These are phyloP conservation scores for Morpho deidamia DNA, from an alignment of 2,888 invertebrate species.

Conservation along the genomic window DNA sequence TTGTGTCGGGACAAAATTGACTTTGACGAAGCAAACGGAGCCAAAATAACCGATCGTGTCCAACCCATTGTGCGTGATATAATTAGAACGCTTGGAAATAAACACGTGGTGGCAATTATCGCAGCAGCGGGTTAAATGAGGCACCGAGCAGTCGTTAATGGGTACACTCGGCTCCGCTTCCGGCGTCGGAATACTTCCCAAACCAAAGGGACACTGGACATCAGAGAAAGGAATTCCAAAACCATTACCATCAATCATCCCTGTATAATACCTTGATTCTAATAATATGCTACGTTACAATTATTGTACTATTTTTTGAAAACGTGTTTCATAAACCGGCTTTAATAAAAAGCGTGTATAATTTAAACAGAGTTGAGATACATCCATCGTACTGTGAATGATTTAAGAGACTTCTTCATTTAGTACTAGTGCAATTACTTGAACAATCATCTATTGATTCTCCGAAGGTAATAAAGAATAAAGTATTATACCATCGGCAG, in stretches of 20 bases:
- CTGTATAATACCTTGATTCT: slow-evolving; percentile 10
- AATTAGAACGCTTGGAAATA: slow-evolving; percentile 73
- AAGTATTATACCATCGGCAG: slow-evolving; percentile 31
- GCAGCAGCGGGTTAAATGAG: slow-evolving; percentile 75
- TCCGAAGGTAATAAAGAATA: slow-evolving; percentile 30
- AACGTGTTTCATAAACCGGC: slow-evolving; percentile 8
- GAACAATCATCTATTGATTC: slow-evolving; percentile 34
- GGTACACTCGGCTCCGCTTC: slow-evolving; percentile 57
- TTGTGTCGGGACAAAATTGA: slow-evolving; percentile 67
- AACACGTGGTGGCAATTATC: slow-evolving; percentile 78
- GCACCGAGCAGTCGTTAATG: slow-evolving; percentile 73
- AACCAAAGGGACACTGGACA: slow-evolving; percentile 18
- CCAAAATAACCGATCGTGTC: slow-evolving; percentile 74
- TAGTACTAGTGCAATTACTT: slow-evolving; percentile 24
- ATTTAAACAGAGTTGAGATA: slow-evolving; percentile 33
- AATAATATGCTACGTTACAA: slow-evolving; percentile 3
- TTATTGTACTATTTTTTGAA: background rate
- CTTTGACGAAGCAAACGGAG: slow-evolving; percentile 66
- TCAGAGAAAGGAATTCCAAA: slow-evolving; percentile 5
- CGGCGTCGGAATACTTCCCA: slow-evolving; percentile 53
- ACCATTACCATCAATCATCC: slow-evolving; percentile 11
- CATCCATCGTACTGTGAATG: slow-evolving; percentile 33
- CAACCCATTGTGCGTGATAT: slow-evolving; percentile 74
- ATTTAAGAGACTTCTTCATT: slow-evolving; percentile 35
- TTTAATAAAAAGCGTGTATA: slow-evolving; percentile 27